Base-by-base conservation (phyloP, 2,113 vertebrate genomes). In the Ictidomys tridecemlineatus region DNA sequence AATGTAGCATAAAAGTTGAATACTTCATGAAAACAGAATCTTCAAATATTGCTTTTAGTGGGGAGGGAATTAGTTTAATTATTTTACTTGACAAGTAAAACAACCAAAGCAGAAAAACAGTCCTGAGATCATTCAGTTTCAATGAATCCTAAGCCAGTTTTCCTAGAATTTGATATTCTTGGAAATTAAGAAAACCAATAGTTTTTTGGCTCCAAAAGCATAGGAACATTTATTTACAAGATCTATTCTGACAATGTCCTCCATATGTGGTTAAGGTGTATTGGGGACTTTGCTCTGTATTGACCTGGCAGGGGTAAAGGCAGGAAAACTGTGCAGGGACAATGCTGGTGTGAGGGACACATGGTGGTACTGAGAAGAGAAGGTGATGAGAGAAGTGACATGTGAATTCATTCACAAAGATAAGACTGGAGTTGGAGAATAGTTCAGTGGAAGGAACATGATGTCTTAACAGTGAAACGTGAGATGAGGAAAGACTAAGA, bases 291-390 rank as follows among this genome's bases (percentile, higher is more conserved):
- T 26, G 12, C 7, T 65, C 37, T 39, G 10, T 10, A 22, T 5
- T 32, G 61, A 61, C 3, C 1, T 11, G 53, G 32, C 17, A 16
- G 0, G 4, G 14, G 2, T 5, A 28, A 65, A 67, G 12, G 3
- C 24, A 14, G 16, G 63, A 14, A 5, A 5, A 7, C 61, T n/a
- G 17, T 4, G 39, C 6, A 10, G 8, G 0, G 39, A 8, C 10
- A 18, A 6, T 18, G 16, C 26, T 56, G 32, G 3, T 20, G 82
- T 63, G 14, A 45, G 30, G 70, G 30, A 17, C 8, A 3, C 53
- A 58, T 22, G 16, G 4, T 51, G 22, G 18, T 20, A 18, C 11
- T 3, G 30, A 76, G 32, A 48, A 39, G 11, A 16, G 0, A 24
- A 28, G 10, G 30, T 11, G 28, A 39, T 16, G 34, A 84, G 63